Evolutionary conservation across 2,888 invertebrate genomes (phyloP).

Genomic region (Netelia virgata): DNA sequence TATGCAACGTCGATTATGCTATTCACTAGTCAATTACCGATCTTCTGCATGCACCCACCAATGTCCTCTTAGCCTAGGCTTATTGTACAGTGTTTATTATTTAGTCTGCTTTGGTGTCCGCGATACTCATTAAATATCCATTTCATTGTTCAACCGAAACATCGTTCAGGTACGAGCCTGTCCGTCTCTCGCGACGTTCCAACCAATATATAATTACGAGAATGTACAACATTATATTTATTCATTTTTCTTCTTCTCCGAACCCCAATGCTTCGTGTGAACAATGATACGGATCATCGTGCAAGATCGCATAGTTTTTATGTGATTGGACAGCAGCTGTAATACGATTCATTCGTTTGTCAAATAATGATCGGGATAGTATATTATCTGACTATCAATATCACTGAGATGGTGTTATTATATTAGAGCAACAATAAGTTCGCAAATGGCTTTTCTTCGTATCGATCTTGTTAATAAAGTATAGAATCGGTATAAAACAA

Average conservation of each 20-base stretch:
- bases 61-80: slow-evolving; percentile 69
- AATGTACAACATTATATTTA: slow-evolving; percentile 50
- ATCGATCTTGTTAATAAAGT: slow-evolving; percentile 58
- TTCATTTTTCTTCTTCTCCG: slow-evolving; percentile 21
- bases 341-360: slow-evolving; percentile 60
- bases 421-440: slow-evolving; percentile 40
- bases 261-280: slow-evolving; percentile 31
- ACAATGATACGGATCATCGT: slow-evolving; percentile 49
- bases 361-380: slow-evolving; percentile 62
- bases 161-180: neutral
- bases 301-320: slow-evolving; percentile 32
- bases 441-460: slow-evolving; percentile 35
- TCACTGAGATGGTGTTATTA: slow-evolving; percentile 56
- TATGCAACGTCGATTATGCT: slow-evolving; percentile 65
- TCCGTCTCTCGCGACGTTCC: slow-evolving; percentile 8
- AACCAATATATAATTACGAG: slow-evolving; percentile 51
- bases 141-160: slow-evolving; percentile 70
- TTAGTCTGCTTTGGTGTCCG: slow-evolving; percentile 71
- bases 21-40: slow-evolving; percentile 66
- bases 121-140: slow-evolving; percentile 52
- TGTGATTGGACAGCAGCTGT: slow-evolving; percentile 65
- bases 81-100: slow-evolving; percentile 74
- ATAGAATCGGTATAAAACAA: slow-evolving; percentile 61
- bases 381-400: slow-evolving; percentile 51
- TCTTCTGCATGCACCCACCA: slow-evolving; percentile 74